Percentiles rank a stretch among this genome's conserved stretches.
Evolutionary conservation across 2,888 invertebrate species (phyloP).

Genomic region (Drosophila birchii): DNA sequence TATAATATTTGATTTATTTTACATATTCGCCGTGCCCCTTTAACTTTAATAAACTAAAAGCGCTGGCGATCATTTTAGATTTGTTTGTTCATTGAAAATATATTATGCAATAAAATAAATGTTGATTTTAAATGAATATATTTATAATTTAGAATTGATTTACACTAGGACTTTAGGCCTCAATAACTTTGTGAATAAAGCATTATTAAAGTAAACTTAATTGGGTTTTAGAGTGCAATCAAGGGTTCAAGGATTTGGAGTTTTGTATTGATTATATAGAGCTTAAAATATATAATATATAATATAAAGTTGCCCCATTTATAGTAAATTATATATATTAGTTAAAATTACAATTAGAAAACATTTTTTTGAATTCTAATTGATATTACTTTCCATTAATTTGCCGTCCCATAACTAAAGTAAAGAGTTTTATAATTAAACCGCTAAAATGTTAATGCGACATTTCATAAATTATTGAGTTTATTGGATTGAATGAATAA

Average conservation of each 20-base stretch:
- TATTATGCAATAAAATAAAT: slow-evolving; percentile 7
- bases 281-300: no score
- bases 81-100: neutral
- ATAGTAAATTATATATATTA: neutral
- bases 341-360: no score
- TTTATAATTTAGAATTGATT: neutral
- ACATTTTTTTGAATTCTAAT: neutral
- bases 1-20: slow-evolving; percentile 9
- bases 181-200: neutral
- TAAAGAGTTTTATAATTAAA: slow-evolving; percentile 21
- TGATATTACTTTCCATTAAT: slow-evolving; percentile 6
- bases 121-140: neutral
- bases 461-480: slow-evolving; percentile 35
- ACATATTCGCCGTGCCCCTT: slow-evolving; percentile 18
- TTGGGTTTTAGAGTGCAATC: neutral
- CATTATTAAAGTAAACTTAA: neutral
- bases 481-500: slow-evolving; percentile 36
- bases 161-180: neutral
- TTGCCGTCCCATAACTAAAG: slow-evolving; percentile 10
- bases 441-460: slow-evolving; percentile 26
- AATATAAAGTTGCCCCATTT: neutral
- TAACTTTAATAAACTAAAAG: neutral
- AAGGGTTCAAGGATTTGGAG: neutral
- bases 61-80: neutral
- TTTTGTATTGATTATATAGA: neutral